Conservation (phyloP, 2,888 invertebrate species). For the Dasypogon diadema region DNA sequence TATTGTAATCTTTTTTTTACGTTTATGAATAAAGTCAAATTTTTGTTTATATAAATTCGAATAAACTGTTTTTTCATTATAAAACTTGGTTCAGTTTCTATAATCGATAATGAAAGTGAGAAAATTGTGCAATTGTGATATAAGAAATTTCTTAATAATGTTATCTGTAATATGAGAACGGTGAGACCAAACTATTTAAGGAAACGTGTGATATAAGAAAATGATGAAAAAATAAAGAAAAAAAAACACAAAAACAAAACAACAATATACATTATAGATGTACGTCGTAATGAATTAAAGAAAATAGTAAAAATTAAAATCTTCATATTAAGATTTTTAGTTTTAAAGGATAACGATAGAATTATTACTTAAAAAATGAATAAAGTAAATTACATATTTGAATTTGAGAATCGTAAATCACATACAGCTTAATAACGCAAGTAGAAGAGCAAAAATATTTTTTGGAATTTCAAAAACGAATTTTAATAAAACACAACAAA, state of each 20-base stretch:
- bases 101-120: conserved; percentile 45
- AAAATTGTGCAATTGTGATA: conserved; percentile 55
- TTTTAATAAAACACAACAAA: conserved; percentile 50
- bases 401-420: conserved; percentile 43
- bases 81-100: neutral
- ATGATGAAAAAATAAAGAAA: conserved; percentile 42
- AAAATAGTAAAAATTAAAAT: conserved; percentile 34
- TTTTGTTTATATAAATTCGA: conserved; percentile 20
- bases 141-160: conserved; percentile 54
- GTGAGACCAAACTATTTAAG: conserved; percentile 57
- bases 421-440: conserved; percentile 47
- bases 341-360: conserved; percentile 38
- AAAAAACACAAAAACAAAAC: conserved; percentile 24
- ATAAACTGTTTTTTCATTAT: conserved; percentile 13
- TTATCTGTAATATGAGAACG: conserved; percentile 55
- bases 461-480: conserved; percentile 51
- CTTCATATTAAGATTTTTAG: conserved; percentile 45
- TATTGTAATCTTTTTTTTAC: conserved; percentile 8
- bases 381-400: conserved; percentile 35
- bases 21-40: neutral
- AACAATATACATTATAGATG: conserved; percentile 40
- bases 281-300: conserved; percentile 29
- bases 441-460: conserved; percentile 47
- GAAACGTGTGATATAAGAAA: conserved; percentile 55
- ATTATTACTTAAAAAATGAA: conserved; percentile 29